Conservation (phyloP, 2,113 vertebrate species). For the Peromyscus californicus region DNA sequence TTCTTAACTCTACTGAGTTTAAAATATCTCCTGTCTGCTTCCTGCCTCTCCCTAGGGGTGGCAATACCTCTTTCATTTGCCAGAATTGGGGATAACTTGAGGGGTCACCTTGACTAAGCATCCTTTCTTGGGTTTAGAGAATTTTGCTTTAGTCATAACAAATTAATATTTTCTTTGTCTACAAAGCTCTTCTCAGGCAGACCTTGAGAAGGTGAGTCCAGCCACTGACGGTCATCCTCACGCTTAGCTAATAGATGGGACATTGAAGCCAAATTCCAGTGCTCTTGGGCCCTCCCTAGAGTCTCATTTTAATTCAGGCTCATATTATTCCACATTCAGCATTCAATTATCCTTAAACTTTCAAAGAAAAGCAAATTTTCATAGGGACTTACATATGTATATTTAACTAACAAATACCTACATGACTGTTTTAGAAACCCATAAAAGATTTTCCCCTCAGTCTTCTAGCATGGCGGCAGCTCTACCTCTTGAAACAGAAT, state of each 20-base stretch:
- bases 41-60: neutral
- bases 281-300: neutral
- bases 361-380: slow-evolving; percentile 47
- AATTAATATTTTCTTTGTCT: slow-evolving; percentile 39
- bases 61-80: neutral
- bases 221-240: slow-evolving; percentile 49
- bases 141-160: slow-evolving; percentile 12
- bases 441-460: neutral
- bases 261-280: neutral
- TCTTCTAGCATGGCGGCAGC: slow-evolving; percentile 4
- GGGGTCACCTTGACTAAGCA: neutral
- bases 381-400: neutral
- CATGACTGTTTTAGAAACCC: slow-evolving; percentile 6
- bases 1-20: neutral
- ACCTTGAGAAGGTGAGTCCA: neutral
- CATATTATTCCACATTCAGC: slow-evolving; percentile 25
- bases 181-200: slow-evolving; percentile 47
- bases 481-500: slow-evolving; percentile 40
- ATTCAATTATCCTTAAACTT: slow-evolving; percentile 49
- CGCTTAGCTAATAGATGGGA: slow-evolving; percentile 68
- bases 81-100: neutral
- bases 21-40: neutral
- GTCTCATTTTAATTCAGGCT: slow-evolving; percentile 64
- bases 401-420: slow-evolving; percentile 55
- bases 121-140: neutral